phyloP scores from a whole-genome alignment of 1,140 invertebrate species.

The Drosophila dunni region DNA sequence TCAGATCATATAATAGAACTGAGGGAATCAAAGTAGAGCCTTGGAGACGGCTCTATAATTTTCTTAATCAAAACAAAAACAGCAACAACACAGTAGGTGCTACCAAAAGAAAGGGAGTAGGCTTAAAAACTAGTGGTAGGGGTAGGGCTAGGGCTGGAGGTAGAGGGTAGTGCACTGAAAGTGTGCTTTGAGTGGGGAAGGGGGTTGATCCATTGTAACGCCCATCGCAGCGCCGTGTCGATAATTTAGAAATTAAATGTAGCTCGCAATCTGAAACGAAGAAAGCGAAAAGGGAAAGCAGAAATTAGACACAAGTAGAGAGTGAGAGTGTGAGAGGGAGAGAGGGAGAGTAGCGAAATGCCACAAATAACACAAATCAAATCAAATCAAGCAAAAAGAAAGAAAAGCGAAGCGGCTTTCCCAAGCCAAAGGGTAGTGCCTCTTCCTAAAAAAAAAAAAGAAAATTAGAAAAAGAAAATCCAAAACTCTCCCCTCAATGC shows the following conservation, averaged over 20 bases:
- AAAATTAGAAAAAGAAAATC: conserved; percentile 1
- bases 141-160: background rate
- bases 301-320: background rate
- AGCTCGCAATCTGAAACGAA: conserved; percentile 39
- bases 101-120: background rate
- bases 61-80: conserved; percentile 78
- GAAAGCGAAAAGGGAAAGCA: conserved; percentile 1
- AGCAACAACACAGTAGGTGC: conserved; percentile 50
- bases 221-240: conserved; percentile 66
- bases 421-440: conserved; percentile 59
- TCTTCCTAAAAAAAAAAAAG: conserved; percentile 7
- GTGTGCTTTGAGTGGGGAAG: background rate
- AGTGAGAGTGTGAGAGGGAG: background rate
- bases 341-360: conserved; percentile 53
- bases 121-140: background rate
- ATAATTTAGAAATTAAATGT: conserved; percentile 82
- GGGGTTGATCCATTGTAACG: conserved; percentile 42
- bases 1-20: no score
- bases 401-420: conserved; percentile 60
- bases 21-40: no score
- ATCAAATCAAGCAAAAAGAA: conserved; percentile 72
- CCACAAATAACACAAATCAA: conserved; percentile 80
- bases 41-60: conserved; percentile 56
- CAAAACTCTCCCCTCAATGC: conserved; percentile 17
- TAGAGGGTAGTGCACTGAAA: background rate